Percentiles rank a stretch among this genome's conserved stretches.
Evolutionary conservation across 2,888 invertebrate genomes (phyloP).

Genomic region (Tyria jacobaeae): DNA sequence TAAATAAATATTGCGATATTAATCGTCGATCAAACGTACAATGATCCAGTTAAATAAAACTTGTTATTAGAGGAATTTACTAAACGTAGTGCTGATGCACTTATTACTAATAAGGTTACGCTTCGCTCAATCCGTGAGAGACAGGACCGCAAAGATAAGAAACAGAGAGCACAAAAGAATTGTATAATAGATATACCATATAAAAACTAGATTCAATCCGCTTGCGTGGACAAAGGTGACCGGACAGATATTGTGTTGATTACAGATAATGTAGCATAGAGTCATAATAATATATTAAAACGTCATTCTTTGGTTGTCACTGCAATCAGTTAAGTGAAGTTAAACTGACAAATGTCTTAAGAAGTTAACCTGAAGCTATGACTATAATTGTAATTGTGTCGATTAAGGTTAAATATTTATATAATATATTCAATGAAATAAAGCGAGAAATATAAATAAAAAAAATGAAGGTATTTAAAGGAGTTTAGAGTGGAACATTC

Average conservation of each 20-base stretch:
- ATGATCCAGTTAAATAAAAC: slow-evolving; percentile 5
- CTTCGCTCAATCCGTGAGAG: slow-evolving; percentile 16
- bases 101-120: slow-evolving; percentile 20
- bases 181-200: not conserved
- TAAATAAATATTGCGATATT: not conserved
- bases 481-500: slow-evolving; percentile 14
- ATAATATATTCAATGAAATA: not conserved
- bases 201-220: slow-evolving; percentile 9
- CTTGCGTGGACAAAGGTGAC: slow-evolving; percentile 11
- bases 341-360: not conserved
- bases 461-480: slow-evolving; percentile 2
- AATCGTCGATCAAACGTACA: not conserved
- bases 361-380: too few species aligned
- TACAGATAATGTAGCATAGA: not conserved
- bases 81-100: slow-evolving; percentile 19
- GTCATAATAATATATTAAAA: slow-evolving; percentile 8
- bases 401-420: too few species aligned
- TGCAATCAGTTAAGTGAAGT: slow-evolving; percentile 9
- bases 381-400: too few species aligned
- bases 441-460: not conserved
- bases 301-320: slow-evolving; percentile 6
- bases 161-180: slow-evolving; percentile 6
- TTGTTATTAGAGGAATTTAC: slow-evolving; percentile 11
- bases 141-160: slow-evolving; percentile 16
- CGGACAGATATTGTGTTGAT: slow-evolving; percentile 6